Evolutionary conservation across 2,113 vertebrate species (phyloP), one percentile per base, ranked within the genome.

Genomic region (Notarius lentiginosus): DNA sequence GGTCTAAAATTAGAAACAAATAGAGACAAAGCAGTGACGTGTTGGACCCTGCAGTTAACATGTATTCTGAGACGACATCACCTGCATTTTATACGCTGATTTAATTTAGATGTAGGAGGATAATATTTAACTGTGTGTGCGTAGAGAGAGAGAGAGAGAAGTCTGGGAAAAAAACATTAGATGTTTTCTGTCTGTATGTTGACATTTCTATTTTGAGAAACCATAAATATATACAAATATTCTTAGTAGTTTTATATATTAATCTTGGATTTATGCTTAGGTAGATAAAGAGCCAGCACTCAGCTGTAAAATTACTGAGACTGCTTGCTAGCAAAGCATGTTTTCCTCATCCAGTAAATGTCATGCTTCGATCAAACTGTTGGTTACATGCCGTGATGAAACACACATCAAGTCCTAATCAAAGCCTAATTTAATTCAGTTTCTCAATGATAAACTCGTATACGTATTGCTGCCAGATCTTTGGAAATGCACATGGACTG

Each of bases 1-100:
- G 55, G 9, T 30, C 80, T n/a, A 76, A 88, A 80, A 88, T 86
- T 88, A 81, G 89, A 86, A 87, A 77, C 72, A 83, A 86, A 79
- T 51, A 80, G 66, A 55, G 24, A 72, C 56, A 55, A 75, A 22
- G 72, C 84, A 89, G 20, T 86, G 86, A 89, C 79, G 83, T 81
- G 34, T 30, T 49, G 20, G 77, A 85, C 63, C 55, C 77, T 49
- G 60, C 20, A 47, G 56, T 83, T 88, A 86, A 86, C 27, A 60
- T 79, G 63, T 80, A 84, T 83, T 77, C 61, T 79, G 61, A 70
- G 80, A 87, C 41, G 73, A 51, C 20, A 51, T 47, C 22, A 14
- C 22, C 73, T 75, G 12, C 20, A 51, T 18, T 49, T 24, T 49
- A 49, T 12, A 4, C 4, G 24, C 9, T 75, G 47, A 51, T 76